Evolutionary conservation across 2,888 invertebrate species (phyloP).

Genomic region (Caenorhabditis sp.): DNA sequence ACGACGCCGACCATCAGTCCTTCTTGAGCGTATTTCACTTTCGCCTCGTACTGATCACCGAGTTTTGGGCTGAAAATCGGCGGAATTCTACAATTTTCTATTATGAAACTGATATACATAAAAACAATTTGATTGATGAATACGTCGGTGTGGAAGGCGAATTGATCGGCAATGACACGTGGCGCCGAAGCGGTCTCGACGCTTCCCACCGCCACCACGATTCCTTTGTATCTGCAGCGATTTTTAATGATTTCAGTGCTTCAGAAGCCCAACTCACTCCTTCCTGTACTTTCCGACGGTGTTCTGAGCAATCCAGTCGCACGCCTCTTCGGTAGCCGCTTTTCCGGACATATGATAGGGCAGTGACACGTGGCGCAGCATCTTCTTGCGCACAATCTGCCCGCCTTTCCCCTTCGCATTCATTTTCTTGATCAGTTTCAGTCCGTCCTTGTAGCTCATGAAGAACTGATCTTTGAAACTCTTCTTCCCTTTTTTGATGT

Average conservation of each 20-base stretch:
- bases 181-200: slow-evolving; percentile 32
- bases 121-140: slow-evolving; percentile 54
- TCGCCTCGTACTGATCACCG: slow-evolving; percentile 46
- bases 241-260: neutral
- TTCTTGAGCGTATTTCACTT: slow-evolving; percentile 43
- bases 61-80: slow-evolving; percentile 42
- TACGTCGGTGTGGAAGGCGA: slow-evolving; percentile 39
- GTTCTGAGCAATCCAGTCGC: slow-evolving; percentile 47
- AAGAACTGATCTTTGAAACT: slow-evolving; percentile 26
- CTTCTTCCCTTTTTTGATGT: slow-evolving; percentile 27
- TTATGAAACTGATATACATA: slow-evolving; percentile 13
- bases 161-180: slow-evolving; percentile 50
- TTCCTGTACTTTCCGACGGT: slow-evolving; percentile 50
- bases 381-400: slow-evolving; percentile 18
- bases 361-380: slow-evolving; percentile 40
- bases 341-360: slow-evolving; percentile 56
- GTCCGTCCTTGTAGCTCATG: slow-evolving; percentile 44
- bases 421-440: slow-evolving; percentile 33
- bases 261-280: slow-evolving; percentile 37
- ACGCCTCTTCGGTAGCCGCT: slow-evolving; percentile 39
- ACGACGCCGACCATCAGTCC: slow-evolving; percentile 50
- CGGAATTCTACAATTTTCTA: neutral
- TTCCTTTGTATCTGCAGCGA: slow-evolving; percentile 46
- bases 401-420: slow-evolving; percentile 31
- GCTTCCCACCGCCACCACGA: slow-evolving; percentile 48